Conservation (phyloP, 2,888 invertebrate genomes). For the Mamestra brassicae region DNA sequence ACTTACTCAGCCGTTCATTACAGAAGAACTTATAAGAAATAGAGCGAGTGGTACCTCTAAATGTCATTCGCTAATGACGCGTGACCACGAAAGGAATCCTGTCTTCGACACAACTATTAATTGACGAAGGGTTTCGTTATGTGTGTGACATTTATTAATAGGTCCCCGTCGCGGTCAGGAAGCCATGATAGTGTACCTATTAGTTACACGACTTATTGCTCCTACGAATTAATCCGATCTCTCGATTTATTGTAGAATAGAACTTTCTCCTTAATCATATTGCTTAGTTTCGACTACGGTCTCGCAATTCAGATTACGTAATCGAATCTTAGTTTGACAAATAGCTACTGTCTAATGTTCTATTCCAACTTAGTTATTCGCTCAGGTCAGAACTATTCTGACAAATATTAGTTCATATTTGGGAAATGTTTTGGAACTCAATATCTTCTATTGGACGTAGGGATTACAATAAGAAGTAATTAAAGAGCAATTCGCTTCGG, state of each 20-base stretch:
- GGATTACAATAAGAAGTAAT: constrained; percentile 57
- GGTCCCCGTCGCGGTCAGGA: constrained; percentile 59
- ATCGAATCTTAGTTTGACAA: constrained; percentile 61
- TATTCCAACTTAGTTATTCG: constrained; percentile 40
- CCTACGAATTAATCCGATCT: constrained; percentile 49
- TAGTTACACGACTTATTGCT: constrained; percentile 56
- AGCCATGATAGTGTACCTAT: constrained; percentile 48
- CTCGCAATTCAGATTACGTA: constrained; percentile 47
- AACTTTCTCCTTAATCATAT: constrained; percentile 64
- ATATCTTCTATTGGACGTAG: constrained; percentile 36
- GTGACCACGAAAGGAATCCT: constrained; percentile 69
- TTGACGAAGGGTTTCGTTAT: constrained; percentile 75
- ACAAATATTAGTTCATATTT: constrained; percentile 52
- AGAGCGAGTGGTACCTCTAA: constrained; percentile 51
- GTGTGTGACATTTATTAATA: constrained; percentile 81
- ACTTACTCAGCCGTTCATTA: constrained; percentile 58
- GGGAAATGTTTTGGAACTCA: constrained; percentile 47
- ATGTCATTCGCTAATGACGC: constrained; percentile 70
- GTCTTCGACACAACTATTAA: constrained; percentile 77
- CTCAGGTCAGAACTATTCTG: constrained; percentile 48
- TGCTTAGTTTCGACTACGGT: constrained; percentile 54
- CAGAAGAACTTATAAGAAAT: constrained; percentile 41
- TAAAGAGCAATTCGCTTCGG: constrained; percentile 47
- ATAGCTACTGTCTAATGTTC: constrained; percentile 46
- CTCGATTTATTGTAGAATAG: constrained; percentile 42